Evolutionary conservation across 2,888 invertebrate genomes (phyloP).

Genomic region (Protophormia terraenovae): DNA sequence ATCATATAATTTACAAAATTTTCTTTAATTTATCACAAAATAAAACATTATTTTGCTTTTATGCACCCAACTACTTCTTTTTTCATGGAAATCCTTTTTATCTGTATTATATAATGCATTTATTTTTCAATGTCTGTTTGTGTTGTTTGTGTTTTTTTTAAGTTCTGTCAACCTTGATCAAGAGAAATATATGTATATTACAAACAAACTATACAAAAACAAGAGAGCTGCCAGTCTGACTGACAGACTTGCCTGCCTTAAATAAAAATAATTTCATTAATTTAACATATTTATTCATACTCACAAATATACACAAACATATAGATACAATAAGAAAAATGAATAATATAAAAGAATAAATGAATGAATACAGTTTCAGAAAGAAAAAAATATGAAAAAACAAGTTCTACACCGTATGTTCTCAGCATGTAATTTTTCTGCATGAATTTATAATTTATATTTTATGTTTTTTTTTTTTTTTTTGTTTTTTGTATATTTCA

Average conservation of each 20-base stretch:
- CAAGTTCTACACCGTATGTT: slow-evolving; percentile 43
- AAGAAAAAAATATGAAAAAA: not conserved
- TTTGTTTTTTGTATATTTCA: slow-evolving; percentile 2
- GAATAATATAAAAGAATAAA: not conserved
- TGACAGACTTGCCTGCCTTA: not conserved
- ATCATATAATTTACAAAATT: not conserved
- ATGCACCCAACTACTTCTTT: not conserved
- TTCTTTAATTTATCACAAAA: not conserved
- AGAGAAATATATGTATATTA: not conserved
- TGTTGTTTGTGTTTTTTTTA: not conserved
- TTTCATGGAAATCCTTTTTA: not conserved
- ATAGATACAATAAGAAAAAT: not conserved
- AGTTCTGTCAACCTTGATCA: slow-evolving; percentile 29
- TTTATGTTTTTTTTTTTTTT: no score
- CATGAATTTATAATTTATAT: slow-evolving; percentile 62
- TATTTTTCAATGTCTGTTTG: slow-evolving; percentile 9
- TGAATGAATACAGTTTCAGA: not conserved
- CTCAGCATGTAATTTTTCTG: slow-evolving; percentile 59
- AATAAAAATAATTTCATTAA: slow-evolving; percentile 46
- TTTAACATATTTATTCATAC: no score
- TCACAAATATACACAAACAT: not conserved
- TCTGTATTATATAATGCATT: not conserved
- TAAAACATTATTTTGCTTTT: not conserved
- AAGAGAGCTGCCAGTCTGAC: not conserved
- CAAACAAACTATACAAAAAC: not conserved